phyloP scores from a whole-genome alignment of 2,888 invertebrate genomes.

The Mimumesa dahlbomi region DNA sequence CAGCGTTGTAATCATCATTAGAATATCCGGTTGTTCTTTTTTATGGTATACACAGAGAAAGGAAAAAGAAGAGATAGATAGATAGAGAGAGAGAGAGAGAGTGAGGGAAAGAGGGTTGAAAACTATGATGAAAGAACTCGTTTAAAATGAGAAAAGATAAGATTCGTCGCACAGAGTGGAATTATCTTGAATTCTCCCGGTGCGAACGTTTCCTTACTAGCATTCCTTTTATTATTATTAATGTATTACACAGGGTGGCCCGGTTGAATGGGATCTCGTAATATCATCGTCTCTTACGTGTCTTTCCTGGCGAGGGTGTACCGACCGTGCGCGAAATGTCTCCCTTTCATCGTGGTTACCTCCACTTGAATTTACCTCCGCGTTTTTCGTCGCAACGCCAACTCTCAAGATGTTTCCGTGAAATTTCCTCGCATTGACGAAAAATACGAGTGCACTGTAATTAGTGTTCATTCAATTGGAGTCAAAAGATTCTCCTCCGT shows the following conservation, averaged over 20 bases:
- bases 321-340: background rate
- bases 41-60: conserved; percentile 2
- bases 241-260: background rate
- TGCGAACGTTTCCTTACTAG: conserved; percentile 9
- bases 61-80: too few relatives aligned
- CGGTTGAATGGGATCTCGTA: background rate
- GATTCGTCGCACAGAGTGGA: conserved; percentile 16
- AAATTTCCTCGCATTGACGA: conserved; percentile 38
- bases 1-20: background rate
- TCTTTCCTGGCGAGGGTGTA: background rate
- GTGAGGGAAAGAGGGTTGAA: too few relatives aligned
- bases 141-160: too few relatives aligned
- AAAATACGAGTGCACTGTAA: conserved; percentile 20
- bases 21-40: background rate
- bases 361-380: conserved; percentile 3
- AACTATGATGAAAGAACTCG: too few relatives aligned
- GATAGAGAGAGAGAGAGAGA: too few relatives aligned
- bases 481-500: conserved; percentile 19
- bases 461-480: conserved; percentile 40
- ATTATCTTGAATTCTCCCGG: too few relatives aligned
- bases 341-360: conserved; percentile 6
- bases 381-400: background rate
- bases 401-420: conserved; percentile 1
- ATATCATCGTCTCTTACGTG: conserved; percentile 4
- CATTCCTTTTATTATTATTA: conserved; percentile 20